Conservation (phyloP, 2,113 vertebrate species). For the Datnioides undecimradiatus region DNA sequence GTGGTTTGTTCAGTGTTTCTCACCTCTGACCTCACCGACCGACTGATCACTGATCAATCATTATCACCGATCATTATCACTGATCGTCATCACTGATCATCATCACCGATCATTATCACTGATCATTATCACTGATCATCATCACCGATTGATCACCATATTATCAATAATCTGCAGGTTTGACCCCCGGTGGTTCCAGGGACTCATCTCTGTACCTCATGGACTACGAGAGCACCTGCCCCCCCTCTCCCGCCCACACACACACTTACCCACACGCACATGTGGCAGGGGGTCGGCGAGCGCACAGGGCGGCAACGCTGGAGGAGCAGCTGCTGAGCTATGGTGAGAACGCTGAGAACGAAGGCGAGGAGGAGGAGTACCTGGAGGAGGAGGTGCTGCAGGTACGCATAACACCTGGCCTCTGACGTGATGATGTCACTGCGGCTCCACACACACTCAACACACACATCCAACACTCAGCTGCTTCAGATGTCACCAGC, state of each 20-base stretch:
- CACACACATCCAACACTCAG: too few relatives aligned
- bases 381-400: constrained; percentile 85
- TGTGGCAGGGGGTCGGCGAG: background rate
- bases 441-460: too few relatives aligned
- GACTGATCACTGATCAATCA: background rate
- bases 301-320: constrained; percentile 30
- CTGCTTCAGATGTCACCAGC: background rate
- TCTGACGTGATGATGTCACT: too few relatives aligned
- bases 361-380: constrained; percentile 75
- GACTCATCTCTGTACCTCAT: constrained; percentile 78
- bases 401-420: too few relatives aligned
- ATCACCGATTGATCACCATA: too few relatives aligned
- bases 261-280: background rate
- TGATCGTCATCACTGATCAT: too few relatives aligned
- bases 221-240: constrained; percentile 79
- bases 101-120: too few relatives aligned
- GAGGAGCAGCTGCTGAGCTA: constrained; percentile 81
- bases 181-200: constrained; percentile 27
- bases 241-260: background rate
- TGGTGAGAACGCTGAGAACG: constrained; percentile 84
- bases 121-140: rapidly evolving
- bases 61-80: rapidly evolving
- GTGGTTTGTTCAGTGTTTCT: background rate
- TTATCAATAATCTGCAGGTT: too few relatives aligned
- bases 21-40: too few relatives aligned